Evolutionary conservation across 2,888 invertebrate species (phyloP).

Genomic region (Brassicogethes aeneus): DNA sequence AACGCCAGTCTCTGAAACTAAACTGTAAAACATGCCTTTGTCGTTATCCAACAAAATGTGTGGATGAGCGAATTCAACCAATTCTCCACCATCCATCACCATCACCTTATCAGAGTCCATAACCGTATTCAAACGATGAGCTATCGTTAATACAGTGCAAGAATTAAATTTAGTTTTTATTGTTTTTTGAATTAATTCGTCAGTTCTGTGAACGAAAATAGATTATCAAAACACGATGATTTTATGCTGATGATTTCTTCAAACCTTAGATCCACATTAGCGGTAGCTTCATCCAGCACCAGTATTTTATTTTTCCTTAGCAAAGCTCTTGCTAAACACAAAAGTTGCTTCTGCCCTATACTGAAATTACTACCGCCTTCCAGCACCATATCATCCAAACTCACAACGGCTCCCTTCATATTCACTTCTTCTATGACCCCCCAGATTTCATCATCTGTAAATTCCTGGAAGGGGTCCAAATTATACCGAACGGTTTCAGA

Average conservation of each 20-base stretch:
- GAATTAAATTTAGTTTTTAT: slow-evolving; percentile 63
- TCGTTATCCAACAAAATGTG: slow-evolving; percentile 32
- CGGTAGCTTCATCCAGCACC: slow-evolving; percentile 64
- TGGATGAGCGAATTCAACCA: slow-evolving; percentile 47
- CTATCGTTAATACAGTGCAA: slow-evolving; percentile 75
- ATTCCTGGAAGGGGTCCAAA: slow-evolving; percentile 63
- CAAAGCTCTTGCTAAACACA: slow-evolving; percentile 82
- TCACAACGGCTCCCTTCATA: slow-evolving; percentile 52
- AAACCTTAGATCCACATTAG: slow-evolving; percentile 79
- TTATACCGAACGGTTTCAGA: slow-evolving; percentile 49
- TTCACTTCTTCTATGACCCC: slow-evolving; percentile 56
- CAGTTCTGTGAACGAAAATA: slow-evolving; percentile 44
- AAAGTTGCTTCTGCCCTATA: slow-evolving; percentile 79
- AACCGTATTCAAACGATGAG: slow-evolving; percentile 48
- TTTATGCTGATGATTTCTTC: slow-evolving; percentile 11
- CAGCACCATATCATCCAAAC: slow-evolving; percentile 57
- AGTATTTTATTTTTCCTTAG: slow-evolving; percentile 59
- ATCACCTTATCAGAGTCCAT: slow-evolving; percentile 63
- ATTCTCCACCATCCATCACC: slow-evolving; percentile 47
- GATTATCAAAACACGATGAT: background rate
- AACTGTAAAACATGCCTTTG: slow-evolving; percentile 27
- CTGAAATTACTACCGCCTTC: slow-evolving; percentile 76
- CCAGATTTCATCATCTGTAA: slow-evolving; percentile 59
- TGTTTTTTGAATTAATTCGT: slow-evolving; percentile 64
- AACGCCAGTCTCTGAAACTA: slow-evolving; percentile 35